A percentile compares a stretch with the other conserved stretches of the same genome.
Evolutionary conservation across 2,113 vertebrate genomes (phyloP).

Genomic region (Colossoma macropomum): DNA sequence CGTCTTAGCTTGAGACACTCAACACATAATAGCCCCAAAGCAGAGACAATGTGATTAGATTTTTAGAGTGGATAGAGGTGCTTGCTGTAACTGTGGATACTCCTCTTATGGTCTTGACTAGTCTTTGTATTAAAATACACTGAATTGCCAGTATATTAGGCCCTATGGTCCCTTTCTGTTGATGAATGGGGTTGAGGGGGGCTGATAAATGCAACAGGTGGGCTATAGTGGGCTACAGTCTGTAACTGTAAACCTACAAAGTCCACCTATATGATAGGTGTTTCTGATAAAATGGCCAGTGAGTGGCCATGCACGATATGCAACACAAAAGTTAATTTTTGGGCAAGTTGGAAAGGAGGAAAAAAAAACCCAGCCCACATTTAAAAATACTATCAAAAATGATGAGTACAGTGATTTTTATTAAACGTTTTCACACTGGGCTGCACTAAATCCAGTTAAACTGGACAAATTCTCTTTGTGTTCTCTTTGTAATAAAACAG

Average conservation of each 20-base stretch:
- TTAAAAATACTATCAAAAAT: too few relatives aligned
- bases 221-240: background rate
- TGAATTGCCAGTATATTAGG: background rate
- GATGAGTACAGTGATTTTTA: too few relatives aligned
- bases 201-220: background rate
- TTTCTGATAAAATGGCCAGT: too few relatives aligned
- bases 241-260: background rate
- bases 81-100: constrained; percentile 20
- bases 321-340: too few relatives aligned
- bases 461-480: too few relatives aligned
- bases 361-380: too few relatives aligned
- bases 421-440: too few relatives aligned
- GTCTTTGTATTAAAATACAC: constrained; percentile 36
- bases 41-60: background rate
- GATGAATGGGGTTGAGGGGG: background rate
- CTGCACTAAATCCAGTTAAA: too few relatives aligned
- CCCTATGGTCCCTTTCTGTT: background rate
- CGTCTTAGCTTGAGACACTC: background rate
- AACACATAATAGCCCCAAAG: background rate
- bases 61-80: constrained; percentile 24
- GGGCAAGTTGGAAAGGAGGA: too few relatives aligned
- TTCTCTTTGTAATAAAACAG: too few relatives aligned
- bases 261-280: background rate
- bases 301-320: too few relatives aligned
- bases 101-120: constrained; percentile 27